Evolutionary conservation across 2,113 vertebrate species (phyloP), one percentile per base, ranked within the genome.

Genomic region (Anseranas semipalmata): DNA sequence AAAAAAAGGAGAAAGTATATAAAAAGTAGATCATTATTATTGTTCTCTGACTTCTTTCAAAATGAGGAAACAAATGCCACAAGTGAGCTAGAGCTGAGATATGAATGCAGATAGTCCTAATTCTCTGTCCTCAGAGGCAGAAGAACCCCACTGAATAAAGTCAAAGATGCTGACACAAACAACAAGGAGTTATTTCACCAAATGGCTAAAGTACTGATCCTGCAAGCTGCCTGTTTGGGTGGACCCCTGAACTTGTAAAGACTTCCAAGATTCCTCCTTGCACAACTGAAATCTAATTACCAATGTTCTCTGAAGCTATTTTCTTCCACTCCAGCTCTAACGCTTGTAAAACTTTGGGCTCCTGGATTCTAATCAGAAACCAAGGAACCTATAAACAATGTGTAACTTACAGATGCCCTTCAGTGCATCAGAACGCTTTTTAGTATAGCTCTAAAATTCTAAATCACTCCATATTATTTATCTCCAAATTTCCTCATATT

Each of bases 351-450:
- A 96, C 82, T 95, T 45, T 77, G 87, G 52, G 76, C 91, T 98
- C 79, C 94, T 68, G 92, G 91, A 94, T 96, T 97, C 94, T 97
- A 97, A 97, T 97, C 95, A 97, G 94, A 98, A 98, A 97, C 93
- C 75, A 93, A 97, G 96, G 97, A 97, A 98, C 96, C 95, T 96
- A 95, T 98, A 98, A 98, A 98, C 97, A 98, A 96, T 82, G 63
- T 96, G 89, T 95, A 98, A 98, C 94, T 98, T 97, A 97, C 94
- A 98, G 96, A 97, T 97, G 95, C 82, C 97, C 96, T 98, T 97
- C 97, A 96, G 91, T 97, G 95, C 92, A 97, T 96, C 90, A 94
- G 84, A 97, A 97, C 2, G 3, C 32, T 71, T 97, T 95, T 97
- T 97, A 97, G 87, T 95, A 96, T 21, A 63, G 96, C 96, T 97